These are phyloP conservation scores for Tachypleus tridentatus DNA, from an alignment of 1,140 invertebrate genomes.

Conservation along the genomic window DNA sequence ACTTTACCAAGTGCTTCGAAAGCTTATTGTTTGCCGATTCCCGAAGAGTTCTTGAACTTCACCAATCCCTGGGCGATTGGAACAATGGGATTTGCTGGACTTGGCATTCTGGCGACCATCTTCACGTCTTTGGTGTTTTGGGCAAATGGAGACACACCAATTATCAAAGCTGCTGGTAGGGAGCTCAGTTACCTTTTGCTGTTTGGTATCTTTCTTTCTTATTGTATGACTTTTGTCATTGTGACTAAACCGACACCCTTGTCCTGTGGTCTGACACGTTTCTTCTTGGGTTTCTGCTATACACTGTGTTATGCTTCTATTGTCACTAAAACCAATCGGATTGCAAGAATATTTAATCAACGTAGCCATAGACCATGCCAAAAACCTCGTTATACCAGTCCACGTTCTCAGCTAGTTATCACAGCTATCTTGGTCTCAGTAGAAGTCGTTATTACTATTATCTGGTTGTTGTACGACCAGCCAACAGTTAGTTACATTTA, in stretches of 20 bases:
- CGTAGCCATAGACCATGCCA: slow-evolving; percentile 31
- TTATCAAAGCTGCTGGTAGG: slow-evolving; percentile 46
- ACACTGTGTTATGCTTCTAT: slow-evolving; percentile 46
- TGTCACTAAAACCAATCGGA: slow-evolving; percentile 45
- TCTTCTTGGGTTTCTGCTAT: slow-evolving; percentile 41
- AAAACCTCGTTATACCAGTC: slow-evolving; percentile 36
- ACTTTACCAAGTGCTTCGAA: slow-evolving; percentile 31
- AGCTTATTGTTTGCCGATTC: slow-evolving; percentile 37
- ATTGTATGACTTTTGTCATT: slow-evolving; percentile 44
- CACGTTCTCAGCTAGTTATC: slow-evolving; percentile 40
- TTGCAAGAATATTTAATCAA: slow-evolving; percentile 41
- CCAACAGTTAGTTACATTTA: slow-evolving; percentile 34
- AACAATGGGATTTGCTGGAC: slow-evolving; percentile 45
- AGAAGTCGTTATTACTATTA: slow-evolving; percentile 39
- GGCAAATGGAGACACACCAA: slow-evolving; percentile 43
- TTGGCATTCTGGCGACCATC: slow-evolving; percentile 61
- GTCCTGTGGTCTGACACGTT: slow-evolving; percentile 41
- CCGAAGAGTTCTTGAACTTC: slow-evolving; percentile 42
- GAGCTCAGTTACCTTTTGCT: slow-evolving; percentile 39
- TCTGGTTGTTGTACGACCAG: slow-evolving; percentile 38
- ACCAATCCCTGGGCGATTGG: slow-evolving; percentile 43
- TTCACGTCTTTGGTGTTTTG: slow-evolving; percentile 55
- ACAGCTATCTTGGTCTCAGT: slow-evolving; percentile 37
- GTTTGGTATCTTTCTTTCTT: slow-evolving; percentile 41
- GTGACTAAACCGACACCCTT: slow-evolving; percentile 37